Evolutionary conservation across 2,888 invertebrate species (phyloP).

Genomic region (Lottia gigantea): DNA sequence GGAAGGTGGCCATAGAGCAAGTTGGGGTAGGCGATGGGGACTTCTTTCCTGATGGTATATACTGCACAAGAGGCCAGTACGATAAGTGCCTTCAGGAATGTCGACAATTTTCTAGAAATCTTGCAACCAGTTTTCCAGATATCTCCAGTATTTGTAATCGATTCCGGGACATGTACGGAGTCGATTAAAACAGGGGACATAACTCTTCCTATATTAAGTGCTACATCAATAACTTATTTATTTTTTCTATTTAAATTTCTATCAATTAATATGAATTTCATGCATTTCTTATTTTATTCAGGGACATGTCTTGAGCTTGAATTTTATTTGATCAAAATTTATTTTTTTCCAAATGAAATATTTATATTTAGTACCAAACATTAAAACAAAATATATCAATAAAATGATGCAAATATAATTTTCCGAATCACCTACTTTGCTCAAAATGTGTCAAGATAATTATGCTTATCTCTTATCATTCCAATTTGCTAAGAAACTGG

Average conservation of each 20-base stretch:
- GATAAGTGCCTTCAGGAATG: constrained; percentile 40
- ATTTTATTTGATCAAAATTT: too few relatives aligned
- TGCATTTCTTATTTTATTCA: too few relatives aligned
- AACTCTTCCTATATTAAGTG: background rate
- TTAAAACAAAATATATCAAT: too few relatives aligned
- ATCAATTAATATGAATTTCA: too few relatives aligned
- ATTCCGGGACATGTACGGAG: constrained; percentile 35
- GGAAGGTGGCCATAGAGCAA: constrained; percentile 42
- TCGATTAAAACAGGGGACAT: constrained; percentile 12
- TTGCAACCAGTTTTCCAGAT: constrained; percentile 38
- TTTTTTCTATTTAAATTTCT: background rate
- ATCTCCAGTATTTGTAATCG: constrained; percentile 38
- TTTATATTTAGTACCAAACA: too few relatives aligned
- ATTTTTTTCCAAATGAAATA: too few relatives aligned
- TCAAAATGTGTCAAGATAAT: too few relatives aligned
- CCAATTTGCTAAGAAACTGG: too few relatives aligned
- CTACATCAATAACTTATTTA: background rate
- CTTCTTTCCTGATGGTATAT: constrained; percentile 37
- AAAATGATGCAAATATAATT: too few relatives aligned
- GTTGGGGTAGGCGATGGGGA: constrained; percentile 38
- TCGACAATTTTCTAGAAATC: constrained; percentile 38
- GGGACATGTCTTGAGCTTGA: too few relatives aligned
- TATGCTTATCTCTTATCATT: too few relatives aligned
- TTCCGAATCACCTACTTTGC: too few relatives aligned
- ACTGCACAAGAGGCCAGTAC: constrained; percentile 34